Evolutionary conservation across 2,797 vertebrate genomes (phyloP).

Genomic region (Mormyrus proboscirostris): DNA sequence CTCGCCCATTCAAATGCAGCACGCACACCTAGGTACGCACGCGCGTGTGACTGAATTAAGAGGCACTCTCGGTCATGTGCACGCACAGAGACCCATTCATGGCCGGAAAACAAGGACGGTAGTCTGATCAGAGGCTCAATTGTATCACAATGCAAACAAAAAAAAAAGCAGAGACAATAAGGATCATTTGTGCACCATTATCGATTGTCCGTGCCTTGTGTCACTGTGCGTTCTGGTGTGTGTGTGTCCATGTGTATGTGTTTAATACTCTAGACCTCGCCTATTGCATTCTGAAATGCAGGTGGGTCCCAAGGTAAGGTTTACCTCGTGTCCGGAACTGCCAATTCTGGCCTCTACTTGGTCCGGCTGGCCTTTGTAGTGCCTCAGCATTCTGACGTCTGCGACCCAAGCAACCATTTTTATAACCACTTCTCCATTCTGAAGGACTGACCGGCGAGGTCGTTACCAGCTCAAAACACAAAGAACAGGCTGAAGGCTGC

Average conservation of each 20-base stretch:
- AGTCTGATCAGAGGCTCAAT: conserved; percentile 2
- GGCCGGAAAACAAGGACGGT: not conserved
- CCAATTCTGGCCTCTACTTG: not conserved
- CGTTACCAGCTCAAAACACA: not conserved
- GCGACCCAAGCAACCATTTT: not conserved
- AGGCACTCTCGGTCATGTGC: not conserved
- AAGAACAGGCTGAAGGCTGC: not conserved
- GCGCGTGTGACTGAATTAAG: not conserved
- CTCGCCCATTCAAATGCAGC: not conserved
- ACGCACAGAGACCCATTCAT: not conserved
- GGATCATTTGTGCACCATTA: not conserved
- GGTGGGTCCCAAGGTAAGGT: not conserved
- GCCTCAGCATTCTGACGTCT: not conserved
- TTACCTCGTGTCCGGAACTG: not conserved
- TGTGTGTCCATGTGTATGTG: not conserved
- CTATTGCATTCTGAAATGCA: not conserved
- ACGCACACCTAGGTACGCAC: not conserved
- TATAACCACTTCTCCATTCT: too few relatives aligned
- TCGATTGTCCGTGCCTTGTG: not conserved
- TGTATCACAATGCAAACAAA: conserved; percentile 21
- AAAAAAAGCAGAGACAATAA: not conserved
- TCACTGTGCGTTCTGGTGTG: not conserved
- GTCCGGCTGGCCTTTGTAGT: not conserved
- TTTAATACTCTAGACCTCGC: not conserved
- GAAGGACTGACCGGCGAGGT: not conserved